A percentile compares a stretch with the other conserved stretches of the same genome.
These are phyloP conservation scores for Syngnathus acus DNA, from an alignment of 2,797 vertebrate species.

Conservation along the genomic window DNA sequence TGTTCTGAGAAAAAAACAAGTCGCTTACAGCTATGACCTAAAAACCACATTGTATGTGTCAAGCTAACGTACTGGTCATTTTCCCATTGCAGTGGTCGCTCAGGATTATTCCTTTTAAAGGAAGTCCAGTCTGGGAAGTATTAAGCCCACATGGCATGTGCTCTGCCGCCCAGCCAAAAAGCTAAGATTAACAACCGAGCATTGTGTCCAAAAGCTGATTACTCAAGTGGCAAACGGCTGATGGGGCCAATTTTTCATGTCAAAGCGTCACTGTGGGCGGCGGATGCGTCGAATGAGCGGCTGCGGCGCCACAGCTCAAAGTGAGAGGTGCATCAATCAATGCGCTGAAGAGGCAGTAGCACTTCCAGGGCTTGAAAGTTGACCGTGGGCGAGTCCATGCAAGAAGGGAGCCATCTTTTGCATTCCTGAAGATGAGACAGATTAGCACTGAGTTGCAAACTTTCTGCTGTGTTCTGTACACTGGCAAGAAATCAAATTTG, in stretches of 20 bases:
- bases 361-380: neutral
- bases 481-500: neutral
- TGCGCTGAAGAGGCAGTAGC: neutral
- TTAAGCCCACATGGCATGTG: neutral
- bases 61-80: neutral
- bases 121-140: neutral
- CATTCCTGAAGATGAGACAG: neutral
- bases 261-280: neutral
- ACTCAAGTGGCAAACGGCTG: neutral
- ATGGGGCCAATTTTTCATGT: slow-evolving; percentile 1
- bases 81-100: neutral
- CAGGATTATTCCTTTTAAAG: neutral
- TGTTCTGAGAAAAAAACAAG: neutral
- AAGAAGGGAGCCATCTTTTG: neutral
- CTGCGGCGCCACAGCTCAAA: neutral
- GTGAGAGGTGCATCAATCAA: neutral
- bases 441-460: neutral
- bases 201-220: slow-evolving; percentile 1
- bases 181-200: neutral
- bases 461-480: neutral
- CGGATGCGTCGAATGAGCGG: neutral
- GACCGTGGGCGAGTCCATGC: neutral
- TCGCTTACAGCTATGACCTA: neutral
- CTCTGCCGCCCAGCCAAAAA: neutral
- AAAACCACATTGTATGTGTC: neutral